Evolutionary conservation across 2,888 invertebrate genomes (phyloP).

Genomic region (Drosophila kambysellisi): DNA sequence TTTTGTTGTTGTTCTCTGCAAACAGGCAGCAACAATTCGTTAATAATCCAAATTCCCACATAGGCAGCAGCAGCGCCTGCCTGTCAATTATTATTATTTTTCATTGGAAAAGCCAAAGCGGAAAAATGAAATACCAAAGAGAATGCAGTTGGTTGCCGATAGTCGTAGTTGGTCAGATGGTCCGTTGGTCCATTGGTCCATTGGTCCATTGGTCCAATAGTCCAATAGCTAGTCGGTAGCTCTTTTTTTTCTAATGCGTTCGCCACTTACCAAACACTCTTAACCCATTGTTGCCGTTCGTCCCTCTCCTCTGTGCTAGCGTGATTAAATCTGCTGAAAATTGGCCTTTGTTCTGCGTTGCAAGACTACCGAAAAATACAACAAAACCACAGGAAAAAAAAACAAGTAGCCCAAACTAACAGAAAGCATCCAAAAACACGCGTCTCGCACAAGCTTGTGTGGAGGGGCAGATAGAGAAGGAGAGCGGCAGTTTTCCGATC

Average conservation of each 20-base stretch:
- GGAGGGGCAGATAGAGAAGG: neutral
- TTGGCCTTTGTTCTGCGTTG: conserved; percentile 74
- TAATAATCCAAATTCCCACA: conserved; percentile 81
- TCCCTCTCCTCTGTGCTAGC: conserved; percentile 44
- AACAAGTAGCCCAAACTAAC: conserved; percentile 16
- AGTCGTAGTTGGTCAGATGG: conserved; percentile 39
- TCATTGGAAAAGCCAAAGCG: conserved; percentile 75
- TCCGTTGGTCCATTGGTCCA: conserved; percentile 15
- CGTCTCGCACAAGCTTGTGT: conserved; percentile 29
- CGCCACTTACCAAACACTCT: conserved; percentile 66
- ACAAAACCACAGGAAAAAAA: neutral
- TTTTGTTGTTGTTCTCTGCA: conserved; percentile 45
- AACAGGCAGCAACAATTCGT: conserved; percentile 76
- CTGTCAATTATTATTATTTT: conserved; percentile 81
- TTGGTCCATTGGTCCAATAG: conserved; percentile 16
- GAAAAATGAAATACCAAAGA: conserved; percentile 76
- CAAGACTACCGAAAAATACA: conserved; percentile 49
- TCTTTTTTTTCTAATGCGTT: conserved; percentile 69
- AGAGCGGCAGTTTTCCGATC: conserved; percentile 27
- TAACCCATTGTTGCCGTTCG: conserved; percentile 72
- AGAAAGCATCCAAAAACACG: conserved; percentile 39
- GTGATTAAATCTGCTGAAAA: conserved; percentile 80
- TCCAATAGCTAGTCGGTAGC: conserved; percentile 15
- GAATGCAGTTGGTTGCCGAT: conserved; percentile 51
- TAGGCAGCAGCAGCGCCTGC: conserved; percentile 64